These are phyloP conservation scores for Sceloporus tristichus DNA, from an alignment of 2,113 vertebrate genomes.

Conservation along the genomic window DNA sequence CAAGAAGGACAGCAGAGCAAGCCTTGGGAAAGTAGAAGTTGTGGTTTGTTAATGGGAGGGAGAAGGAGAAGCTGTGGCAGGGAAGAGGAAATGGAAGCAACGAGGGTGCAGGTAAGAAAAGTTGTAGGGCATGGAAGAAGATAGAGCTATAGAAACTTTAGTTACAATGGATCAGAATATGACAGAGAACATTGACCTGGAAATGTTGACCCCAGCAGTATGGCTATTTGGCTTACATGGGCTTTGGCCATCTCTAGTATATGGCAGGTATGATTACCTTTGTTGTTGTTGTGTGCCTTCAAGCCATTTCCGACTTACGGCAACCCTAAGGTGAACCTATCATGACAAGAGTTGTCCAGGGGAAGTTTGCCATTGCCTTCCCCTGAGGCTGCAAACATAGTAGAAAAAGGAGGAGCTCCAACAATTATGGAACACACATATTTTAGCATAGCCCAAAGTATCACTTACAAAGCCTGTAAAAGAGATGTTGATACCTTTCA, in stretches of 20 bases:
- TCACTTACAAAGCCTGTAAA: background rate
- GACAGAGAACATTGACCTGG: background rate
- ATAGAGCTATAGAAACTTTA: background rate
- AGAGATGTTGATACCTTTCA: background rate
- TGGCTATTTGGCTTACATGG: background rate
- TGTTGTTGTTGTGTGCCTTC: background rate
- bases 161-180: background rate
- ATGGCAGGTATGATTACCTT: background rate
- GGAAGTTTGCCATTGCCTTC: too few relatives aligned
- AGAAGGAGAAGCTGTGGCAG: background rate
- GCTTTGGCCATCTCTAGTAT: background rate
- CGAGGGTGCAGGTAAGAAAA: too few relatives aligned
- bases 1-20: background rate
- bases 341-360: too few relatives aligned
- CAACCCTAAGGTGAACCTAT: too few relatives aligned
- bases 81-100: background rate
- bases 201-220: background rate
- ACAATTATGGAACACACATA: background rate
- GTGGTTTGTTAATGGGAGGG: background rate
- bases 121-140: background rate
- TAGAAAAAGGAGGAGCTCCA: background rate
- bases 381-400: background rate
- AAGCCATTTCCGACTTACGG: too few relatives aligned
- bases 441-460: background rate
- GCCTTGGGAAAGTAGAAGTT: background rate